phyloP scores from a whole-genome alignment of 2,888 invertebrate species.

The Deilephila porcellus region DNA sequence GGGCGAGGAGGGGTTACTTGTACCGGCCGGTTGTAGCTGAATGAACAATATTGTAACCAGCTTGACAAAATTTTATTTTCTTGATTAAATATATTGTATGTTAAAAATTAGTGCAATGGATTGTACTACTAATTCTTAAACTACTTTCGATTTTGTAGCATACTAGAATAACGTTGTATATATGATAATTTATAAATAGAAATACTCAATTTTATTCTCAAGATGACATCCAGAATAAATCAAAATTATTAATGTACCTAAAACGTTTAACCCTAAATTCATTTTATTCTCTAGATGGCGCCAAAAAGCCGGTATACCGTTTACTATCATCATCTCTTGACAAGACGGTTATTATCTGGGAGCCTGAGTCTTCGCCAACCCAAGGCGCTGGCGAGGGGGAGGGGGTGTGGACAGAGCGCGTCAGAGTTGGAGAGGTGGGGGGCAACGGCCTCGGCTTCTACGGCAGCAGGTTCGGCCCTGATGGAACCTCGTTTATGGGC shows the following conservation, averaged over 20 bases:
- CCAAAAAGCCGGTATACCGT: constrained; percentile 64
- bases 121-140: too few relatives aligned
- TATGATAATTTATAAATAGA: too few relatives aligned
- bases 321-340: constrained; percentile 96
- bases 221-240: background rate
- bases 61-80: too few relatives aligned
- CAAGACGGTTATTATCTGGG: constrained; percentile 96
- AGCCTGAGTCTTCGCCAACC: constrained; percentile 74
- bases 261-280: background rate
- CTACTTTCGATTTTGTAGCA: too few relatives aligned
- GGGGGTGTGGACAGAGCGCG: constrained; percentile 92
- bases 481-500: constrained; percentile 89
- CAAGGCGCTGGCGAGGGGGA: constrained; percentile 35
- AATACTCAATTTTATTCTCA: too few relatives aligned
- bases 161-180: too few relatives aligned
- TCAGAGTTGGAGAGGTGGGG: constrained; percentile 95
- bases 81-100: too few relatives aligned
- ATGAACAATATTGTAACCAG: too few relatives aligned
- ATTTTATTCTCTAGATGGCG: constrained; percentile 32
- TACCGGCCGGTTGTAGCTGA: too few relatives aligned
- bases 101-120: too few relatives aligned
- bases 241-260: background rate
- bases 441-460: constrained; percentile 97
- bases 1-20: too few relatives aligned
- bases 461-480: constrained; percentile 91